Conservation (phyloP, 2,113 vertebrate genomes). For the Chamaetylas fuelleborni region DNA sequence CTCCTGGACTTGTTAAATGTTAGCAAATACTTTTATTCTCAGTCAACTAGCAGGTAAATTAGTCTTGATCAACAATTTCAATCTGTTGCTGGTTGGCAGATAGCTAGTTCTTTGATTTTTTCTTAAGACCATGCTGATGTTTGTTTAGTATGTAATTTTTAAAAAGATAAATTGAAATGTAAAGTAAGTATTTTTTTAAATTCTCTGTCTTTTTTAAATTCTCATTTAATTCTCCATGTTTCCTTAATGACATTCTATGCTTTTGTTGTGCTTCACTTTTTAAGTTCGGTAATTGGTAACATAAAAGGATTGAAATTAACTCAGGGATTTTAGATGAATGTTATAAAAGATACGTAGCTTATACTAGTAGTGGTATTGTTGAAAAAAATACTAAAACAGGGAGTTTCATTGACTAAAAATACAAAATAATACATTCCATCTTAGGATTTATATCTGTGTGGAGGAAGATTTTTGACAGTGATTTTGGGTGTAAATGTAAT, state of each 20-base stretch:
- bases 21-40: not conserved
- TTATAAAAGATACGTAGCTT: not conserved
- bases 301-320: not conserved
- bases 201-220: not conserved
- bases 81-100: not conserved
- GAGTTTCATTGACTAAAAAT: not conserved
- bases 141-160: not conserved
- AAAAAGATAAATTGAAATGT: not conserved
- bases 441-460: not conserved
- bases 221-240: not conserved
- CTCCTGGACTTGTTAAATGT: not conserved
- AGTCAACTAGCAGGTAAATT: not conserved
- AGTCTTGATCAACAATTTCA: not conserved
- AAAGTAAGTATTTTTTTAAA: not conserved
- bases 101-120: not conserved
- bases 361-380: not conserved
- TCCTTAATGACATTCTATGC: not conserved
- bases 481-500: slow-evolving; percentile 48
- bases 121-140: not conserved
- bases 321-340: not conserved
- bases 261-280: not conserved
- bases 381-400: not conserved
- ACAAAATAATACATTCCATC: not conserved
- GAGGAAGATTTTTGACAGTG: not conserved
- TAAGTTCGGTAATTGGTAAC: not conserved